A percentile compares a stretch with the other conserved stretches of the same genome.
phyloP scores from a whole-genome alignment of 1,140 invertebrate species.

The Orchestia grillus region DNA sequence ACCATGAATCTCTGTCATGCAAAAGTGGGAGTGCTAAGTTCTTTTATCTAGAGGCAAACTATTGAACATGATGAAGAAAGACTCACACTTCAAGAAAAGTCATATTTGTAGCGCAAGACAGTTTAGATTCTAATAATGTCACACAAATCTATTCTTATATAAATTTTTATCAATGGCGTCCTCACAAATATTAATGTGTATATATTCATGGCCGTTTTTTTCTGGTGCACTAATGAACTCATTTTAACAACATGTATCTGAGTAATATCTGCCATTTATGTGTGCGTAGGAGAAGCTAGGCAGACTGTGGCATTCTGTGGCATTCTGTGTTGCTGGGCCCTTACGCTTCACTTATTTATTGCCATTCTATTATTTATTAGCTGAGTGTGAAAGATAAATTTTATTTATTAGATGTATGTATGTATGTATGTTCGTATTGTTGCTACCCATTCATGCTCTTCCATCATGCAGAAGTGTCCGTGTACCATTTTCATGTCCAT shows the following conservation, averaged over 20 bases:
- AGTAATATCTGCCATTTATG: neutral
- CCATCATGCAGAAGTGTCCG: no score
- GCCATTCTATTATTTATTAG: neutral
- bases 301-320: neutral
- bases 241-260: neutral
- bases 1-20: no score
- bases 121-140: neutral
- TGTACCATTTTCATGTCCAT: neutral
- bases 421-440: neutral
- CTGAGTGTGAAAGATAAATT: neutral
- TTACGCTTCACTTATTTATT: conserved; percentile 1
- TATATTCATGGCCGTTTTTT: neutral
- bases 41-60: neutral
- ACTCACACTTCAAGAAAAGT: neutral
- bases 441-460: no score
- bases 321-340: neutral
- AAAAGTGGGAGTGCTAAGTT: neutral
- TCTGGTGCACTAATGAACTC: neutral
- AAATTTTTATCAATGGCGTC: neutral
- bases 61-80: neutral
- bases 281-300: neutral
- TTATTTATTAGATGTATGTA: neutral
- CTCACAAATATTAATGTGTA: neutral
- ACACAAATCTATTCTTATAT: neutral
- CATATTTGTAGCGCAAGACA: neutral